A percentile compares a stretch with the other conserved stretches of the same genome.
phyloP scores from a whole-genome alignment of 2,113 vertebrate genomes.

The Trematomus loennbergii region DNA sequence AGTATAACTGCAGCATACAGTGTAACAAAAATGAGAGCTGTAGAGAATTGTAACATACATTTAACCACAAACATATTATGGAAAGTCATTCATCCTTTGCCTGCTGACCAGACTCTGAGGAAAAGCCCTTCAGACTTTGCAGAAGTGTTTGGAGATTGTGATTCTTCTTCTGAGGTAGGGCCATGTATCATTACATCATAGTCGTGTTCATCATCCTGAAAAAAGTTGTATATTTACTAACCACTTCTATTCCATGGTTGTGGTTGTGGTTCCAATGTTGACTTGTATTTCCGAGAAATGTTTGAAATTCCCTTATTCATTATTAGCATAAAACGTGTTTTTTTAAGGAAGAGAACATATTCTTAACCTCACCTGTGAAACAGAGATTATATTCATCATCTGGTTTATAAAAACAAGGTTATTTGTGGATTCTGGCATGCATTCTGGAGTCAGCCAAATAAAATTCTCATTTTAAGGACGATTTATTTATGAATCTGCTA shows the following conservation, averaged over 20 bases:
- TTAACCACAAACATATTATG: background rate
- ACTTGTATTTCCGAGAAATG: background rate
- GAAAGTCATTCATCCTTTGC: background rate
- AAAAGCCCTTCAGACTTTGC: no score
- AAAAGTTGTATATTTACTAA: no score
- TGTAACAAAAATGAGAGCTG: background rate
- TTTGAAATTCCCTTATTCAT: background rate
- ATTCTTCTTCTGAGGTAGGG: no score
- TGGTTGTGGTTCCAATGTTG: background rate
- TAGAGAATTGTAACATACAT: background rate
- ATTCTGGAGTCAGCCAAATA: constrained; percentile 8
- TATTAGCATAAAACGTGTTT: background rate
- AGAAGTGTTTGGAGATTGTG: no score
- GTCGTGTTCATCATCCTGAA: no score
- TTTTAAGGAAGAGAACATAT: background rate
- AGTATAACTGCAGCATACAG: background rate
- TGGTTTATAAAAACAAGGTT: constrained; percentile 7
- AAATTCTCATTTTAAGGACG: constrained; percentile 11
- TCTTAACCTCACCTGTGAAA: background rate
- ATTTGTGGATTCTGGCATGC: constrained; percentile 30
- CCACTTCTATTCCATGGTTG: no score
- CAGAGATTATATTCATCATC: background rate
- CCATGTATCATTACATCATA: no score
- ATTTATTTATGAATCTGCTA: constrained; percentile 24
- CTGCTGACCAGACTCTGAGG: no score